phyloP scores from a whole-genome alignment of 2,797 vertebrate species.

The Chrysocyon brachyurus region DNA sequence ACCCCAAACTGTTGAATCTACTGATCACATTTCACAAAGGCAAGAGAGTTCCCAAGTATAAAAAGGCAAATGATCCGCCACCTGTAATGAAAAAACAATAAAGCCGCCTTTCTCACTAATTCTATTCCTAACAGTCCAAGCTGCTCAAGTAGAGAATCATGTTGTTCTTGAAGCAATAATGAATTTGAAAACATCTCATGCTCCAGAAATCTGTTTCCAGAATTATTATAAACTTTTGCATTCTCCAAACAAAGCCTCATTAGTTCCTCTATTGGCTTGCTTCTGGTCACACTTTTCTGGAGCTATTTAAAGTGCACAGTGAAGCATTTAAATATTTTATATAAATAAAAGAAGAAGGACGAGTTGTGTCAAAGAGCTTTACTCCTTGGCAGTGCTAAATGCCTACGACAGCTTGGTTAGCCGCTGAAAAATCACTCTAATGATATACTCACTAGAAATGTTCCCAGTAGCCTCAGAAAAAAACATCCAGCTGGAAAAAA shows the following conservation, averaged over 20 bases:
- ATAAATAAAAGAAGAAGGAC: slow-evolving; percentile 65
- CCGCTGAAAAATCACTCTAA: slow-evolving; percentile 74
- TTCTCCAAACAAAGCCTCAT: slow-evolving; percentile 72
- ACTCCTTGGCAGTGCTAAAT: slow-evolving; percentile 7
- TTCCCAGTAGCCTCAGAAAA: slow-evolving; percentile 31
- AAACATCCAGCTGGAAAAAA: slow-evolving; percentile 20
- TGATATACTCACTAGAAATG: slow-evolving; percentile 61
- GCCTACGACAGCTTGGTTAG: slow-evolving; percentile 53
- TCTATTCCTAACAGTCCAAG: slow-evolving; percentile 64
- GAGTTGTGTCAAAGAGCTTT: slow-evolving; percentile 27
- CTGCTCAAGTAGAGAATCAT: slow-evolving; percentile 23
- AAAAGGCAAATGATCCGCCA: slow-evolving; percentile 39
- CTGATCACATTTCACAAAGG: background rate
- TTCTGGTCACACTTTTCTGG: slow-evolving; percentile 47
- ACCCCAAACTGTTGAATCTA: slow-evolving; percentile 61
- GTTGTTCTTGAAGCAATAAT: slow-evolving; percentile 57
- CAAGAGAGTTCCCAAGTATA: background rate
- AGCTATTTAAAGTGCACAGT: slow-evolving; percentile 61
- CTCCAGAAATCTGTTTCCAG: slow-evolving; percentile 74
- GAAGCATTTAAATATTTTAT: slow-evolving; percentile 71
- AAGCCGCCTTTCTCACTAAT: slow-evolving; percentile 17
- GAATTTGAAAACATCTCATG: slow-evolving; percentile 64
- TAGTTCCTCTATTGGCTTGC: slow-evolving; percentile 53
- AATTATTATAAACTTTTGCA: slow-evolving; percentile 54
- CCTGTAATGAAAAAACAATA: slow-evolving; percentile 70